Conservation (phyloP, 2,797 vertebrate genomes). For the Molothrus aeneus region DNA sequence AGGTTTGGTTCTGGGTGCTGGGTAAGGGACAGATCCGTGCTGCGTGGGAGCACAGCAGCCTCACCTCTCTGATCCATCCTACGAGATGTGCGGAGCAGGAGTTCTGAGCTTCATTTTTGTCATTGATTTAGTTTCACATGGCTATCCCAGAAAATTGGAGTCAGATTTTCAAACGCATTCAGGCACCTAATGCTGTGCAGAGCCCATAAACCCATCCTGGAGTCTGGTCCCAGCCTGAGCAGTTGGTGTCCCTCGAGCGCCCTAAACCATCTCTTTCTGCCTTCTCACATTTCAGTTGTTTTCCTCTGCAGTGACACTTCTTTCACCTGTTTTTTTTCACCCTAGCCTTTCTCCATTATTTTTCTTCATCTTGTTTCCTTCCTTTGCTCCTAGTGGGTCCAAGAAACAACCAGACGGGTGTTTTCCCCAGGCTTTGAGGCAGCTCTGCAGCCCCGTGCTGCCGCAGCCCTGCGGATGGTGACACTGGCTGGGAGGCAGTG, state of each 20-base stretch:
- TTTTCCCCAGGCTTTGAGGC: not conserved
- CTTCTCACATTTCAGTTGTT: not conserved
- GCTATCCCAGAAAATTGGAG: not conserved
- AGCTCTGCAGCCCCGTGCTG: fast-evolving
- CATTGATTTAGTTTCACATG: not conserved
- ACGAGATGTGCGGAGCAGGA: fast-evolving
- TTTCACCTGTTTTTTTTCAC: not conserved
- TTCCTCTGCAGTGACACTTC: not conserved
- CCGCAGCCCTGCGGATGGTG: not conserved
- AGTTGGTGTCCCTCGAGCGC: not conserved
- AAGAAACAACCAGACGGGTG: fast-evolving
- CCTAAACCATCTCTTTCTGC: not conserved
- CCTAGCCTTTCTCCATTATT: not conserved
- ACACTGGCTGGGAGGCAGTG: fast-evolving
- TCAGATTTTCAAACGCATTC: not conserved
- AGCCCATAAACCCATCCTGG: not conserved
- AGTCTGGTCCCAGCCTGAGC: not conserved
- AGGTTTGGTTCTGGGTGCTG: not conserved
- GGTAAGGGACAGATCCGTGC: not conserved
- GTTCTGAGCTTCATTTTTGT: not conserved
- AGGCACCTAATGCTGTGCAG: fast-evolving
- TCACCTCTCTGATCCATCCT: not conserved
- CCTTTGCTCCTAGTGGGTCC: fast-evolving
- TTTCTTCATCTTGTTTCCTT: not conserved
- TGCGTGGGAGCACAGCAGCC: not conserved